Base-by-base conservation (phyloP, 2,888 invertebrate genomes). In the Phortica magna region DNA sequence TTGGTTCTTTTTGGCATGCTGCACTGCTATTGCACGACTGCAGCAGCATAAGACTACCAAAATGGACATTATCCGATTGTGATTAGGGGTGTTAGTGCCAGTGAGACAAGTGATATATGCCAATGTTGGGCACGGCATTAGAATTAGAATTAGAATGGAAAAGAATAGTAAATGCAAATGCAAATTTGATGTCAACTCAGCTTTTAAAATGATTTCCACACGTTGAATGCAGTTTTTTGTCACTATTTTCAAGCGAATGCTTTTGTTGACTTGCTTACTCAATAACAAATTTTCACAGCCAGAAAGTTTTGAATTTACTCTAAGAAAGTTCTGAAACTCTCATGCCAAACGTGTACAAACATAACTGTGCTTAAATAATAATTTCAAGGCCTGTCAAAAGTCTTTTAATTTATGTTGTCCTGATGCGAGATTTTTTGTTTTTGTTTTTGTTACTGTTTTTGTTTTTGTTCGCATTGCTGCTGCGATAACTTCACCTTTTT, bases 321-420 rank as follows among this genome's bases (percentile, higher is more conserved):
- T 2, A 17, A 19, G 42, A 10, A 19, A 61, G 61, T 61, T 22
- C 22, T 6, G 68, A 68, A 68, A 17, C 17, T 68, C 41, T n/a
- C 22, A 31, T 64, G 19, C 19, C 53, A 74, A 73, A 83, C 80
- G 81, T 83, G 76, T 77, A 78, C 19, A 68, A 68, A 68, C 48
- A 43, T 17, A 68, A 43, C 43, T 78, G 72, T 82, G 81, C 85
- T 86, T 87, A 84, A 85, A 85, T 85, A 88, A 85, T 88, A 85
- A 85, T 85, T 85, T 84, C 85, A 88, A 84, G 85, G 85, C 87
- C 84, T 88, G 85, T 85, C 85, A 43, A 88, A 88, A 85, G 83
- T 87, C 84, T 84, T 86, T 88, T 88, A 85, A 85, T 85, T 85
- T 85, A 85, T 85, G 88, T 84, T 82, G n/a, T n/a, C 61, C 17